Evolutionary conservation across 2,888 invertebrate genomes (phyloP), one percentile per base, ranked within the genome.

Genomic region (Volucella inflata): DNA sequence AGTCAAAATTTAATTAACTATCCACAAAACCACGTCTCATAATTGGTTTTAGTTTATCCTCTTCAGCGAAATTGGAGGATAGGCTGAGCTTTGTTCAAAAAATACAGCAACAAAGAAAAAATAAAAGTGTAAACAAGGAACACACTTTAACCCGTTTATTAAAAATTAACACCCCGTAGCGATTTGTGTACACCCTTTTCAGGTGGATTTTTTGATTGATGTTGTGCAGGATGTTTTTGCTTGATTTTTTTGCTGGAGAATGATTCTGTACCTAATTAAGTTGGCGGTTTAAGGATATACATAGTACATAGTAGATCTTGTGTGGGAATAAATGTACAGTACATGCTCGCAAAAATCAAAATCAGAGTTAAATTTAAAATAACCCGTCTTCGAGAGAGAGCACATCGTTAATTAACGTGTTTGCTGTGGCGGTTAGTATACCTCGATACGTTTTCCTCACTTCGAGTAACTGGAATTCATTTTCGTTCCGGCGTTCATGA

Each of bases 311-410:
- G n/a, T n/a, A 30, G 30, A 1, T n/a, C 53, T 30, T 12, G 3
- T n/a, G 38, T 30, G 40, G 12, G 55, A 9, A 55, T 11, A 57
- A 40, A 59, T 30, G 40, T 16, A 40, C 9, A n/a, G 11, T 2
- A 38, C 38, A 40, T 38, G 14, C 38, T 17, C 14, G 40, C 12
- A 16, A 36, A 53, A 42, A n/a, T 17, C 50, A 42, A 62, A 59
- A 57, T 59, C 17, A 59, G 57, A 70, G 57, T 70, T 57, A 48
- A 59, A 70, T 59, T 70, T 59, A 70, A 70, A 59, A 59, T 57
- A 40, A 59, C 57, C 57, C 48, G 8, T 21, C 57, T 38, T 59
- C 48, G 46, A 30, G 30, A 6, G 30, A 70, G 59, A 46, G 59
- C 36, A 48, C 57, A 46, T 38, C 57, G 57, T 59, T 59, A 70